Base-by-base conservation (phyloP, 2,113 vertebrate species). In the Chrysochloris asiatica region DNA sequence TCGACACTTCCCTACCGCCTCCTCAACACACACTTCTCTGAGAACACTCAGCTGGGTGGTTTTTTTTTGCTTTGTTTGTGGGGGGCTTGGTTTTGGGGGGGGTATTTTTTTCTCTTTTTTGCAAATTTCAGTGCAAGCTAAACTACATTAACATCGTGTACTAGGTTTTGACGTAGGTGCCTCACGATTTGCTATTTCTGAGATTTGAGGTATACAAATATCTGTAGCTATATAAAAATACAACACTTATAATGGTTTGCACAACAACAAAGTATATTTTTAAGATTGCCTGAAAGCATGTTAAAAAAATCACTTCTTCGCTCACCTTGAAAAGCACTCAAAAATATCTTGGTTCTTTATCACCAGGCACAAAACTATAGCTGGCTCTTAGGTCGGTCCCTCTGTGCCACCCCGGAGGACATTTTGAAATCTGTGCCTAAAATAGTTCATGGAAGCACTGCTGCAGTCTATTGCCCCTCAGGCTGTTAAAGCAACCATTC, bases 131-230 rank as follows among this genome's bases (percentile, higher is more conserved):
- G 83, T 75, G 30, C 89, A 86, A 94, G 65, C 52, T 43, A 77
- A 86, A 88, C 76, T 84, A 63, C 94, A 72, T 94, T 94, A 92
- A 95, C 91, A 90, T 73, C 89, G 43, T 75, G 26, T 79, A 81
- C 90, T 85, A 93, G 80, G 48, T 94, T 96, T 93, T 96, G 95
- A 96, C 81, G 61, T 92, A 86, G 48, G 93, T 96, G 94, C 92
- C 96, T 95, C 95, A 96, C 83, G 83, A 95, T 92, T 94, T 95
- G 86, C 94, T 95, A 93, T 95, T 95, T 93, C 89, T 92, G 86
- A 84, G 77, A 90, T 80, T 92, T 92, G 90, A 94, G 93, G 80
- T 93, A 92, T 86, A 95, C 92, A 96, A 83, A 91, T 94, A 92
- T 93, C 92, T 59, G 54, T 89, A 43, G 50, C 85, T 87, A 41